Conservation (phyloP, 2,797 vertebrate genomes). For the Zenarchopterus dispar region DNA sequence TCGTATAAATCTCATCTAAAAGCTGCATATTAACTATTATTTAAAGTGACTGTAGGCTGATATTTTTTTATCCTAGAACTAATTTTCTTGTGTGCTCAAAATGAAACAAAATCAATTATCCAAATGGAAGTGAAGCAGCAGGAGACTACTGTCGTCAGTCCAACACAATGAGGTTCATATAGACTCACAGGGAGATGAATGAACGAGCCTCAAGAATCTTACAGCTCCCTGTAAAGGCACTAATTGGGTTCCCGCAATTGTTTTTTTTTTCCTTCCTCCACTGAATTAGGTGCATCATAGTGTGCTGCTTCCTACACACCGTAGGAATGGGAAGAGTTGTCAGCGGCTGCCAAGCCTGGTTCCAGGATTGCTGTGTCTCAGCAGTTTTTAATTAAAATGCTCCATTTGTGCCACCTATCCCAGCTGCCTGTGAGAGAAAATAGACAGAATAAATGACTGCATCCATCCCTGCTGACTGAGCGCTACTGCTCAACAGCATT, state of each 20-base stretch:
- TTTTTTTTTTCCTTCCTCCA: slow-evolving; percentile 43
- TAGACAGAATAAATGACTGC: slow-evolving; percentile 63
- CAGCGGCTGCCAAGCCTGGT: slow-evolving; percentile 31
- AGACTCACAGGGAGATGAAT: too few species aligned
- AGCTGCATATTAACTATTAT: too few species aligned
- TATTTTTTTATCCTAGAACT: too few species aligned
- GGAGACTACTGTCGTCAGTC: too few species aligned
- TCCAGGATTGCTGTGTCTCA: slow-evolving; percentile 71
- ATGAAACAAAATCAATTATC: too few species aligned
- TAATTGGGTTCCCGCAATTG: slow-evolving; percentile 29
- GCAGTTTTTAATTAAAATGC: slow-evolving; percentile 82
- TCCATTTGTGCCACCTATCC: slow-evolving; percentile 76
- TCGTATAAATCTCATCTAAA: too few species aligned
- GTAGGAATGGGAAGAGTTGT: slow-evolving; percentile 47
- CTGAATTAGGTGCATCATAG: slow-evolving; percentile 36
- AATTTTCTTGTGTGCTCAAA: too few species aligned
- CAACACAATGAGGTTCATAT: too few species aligned
- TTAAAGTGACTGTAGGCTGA: too few species aligned
- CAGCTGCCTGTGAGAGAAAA: slow-evolving; percentile 64
- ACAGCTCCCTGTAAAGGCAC: too few species aligned
- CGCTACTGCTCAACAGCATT: slow-evolving; percentile 40
- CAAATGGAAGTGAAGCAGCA: too few species aligned
- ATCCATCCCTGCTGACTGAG: slow-evolving; percentile 56
- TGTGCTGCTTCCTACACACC: slow-evolving; percentile 34
- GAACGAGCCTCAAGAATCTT: too few species aligned